Evolutionary conservation across 1,140 invertebrate species (phyloP), one percentile per base, ranked within the genome.

Genomic region (Zaprionus kolodkinae): DNA sequence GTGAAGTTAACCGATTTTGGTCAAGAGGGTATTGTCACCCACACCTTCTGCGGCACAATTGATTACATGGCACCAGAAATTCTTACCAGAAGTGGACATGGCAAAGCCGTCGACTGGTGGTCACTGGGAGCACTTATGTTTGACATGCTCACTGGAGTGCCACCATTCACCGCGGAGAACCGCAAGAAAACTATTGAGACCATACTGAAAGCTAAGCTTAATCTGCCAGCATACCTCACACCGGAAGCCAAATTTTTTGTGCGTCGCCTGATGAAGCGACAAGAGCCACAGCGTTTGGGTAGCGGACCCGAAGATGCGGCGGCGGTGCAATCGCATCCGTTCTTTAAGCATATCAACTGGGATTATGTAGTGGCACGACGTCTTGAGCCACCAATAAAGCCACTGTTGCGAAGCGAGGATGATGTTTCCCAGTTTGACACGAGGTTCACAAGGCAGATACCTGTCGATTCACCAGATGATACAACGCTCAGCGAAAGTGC

Each of bases 91-190:
- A 96, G 95, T 93, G 99, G 99, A 48, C 99, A 99, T 94, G 98
- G 97, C n/a, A 99, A 99, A 94, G 98, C 98, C 45, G 99, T 99
- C 6, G 99, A 99, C 94, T 99, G 99, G 99, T 99, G 99, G 99
- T 99, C 97, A 88, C 94, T 99, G 63, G 99, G 99, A 84, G 98
- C 98, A 69, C 94, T 99, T 15, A 98, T 99, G 96, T 99, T 97
- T 92, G 99, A 99, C 91, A 99, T 99, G 99, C 94, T 99, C 30
- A 99, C 98, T 81, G 99, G 98, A 83, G 96, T 97, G 93, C 99
- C 99, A 71, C 99, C 99, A 30, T 99, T 99, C 91, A 98, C 97
- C 57, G 98, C 97, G 63, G 97, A 98, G 75, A 99, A 98, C 93
- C 95, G 99, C 82, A 99, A 99, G 93, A 98, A 98, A 93, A 99